Conservation (phyloP, 2,113 vertebrate genomes). For the Brachyhypopomus gauderio region DNA sequence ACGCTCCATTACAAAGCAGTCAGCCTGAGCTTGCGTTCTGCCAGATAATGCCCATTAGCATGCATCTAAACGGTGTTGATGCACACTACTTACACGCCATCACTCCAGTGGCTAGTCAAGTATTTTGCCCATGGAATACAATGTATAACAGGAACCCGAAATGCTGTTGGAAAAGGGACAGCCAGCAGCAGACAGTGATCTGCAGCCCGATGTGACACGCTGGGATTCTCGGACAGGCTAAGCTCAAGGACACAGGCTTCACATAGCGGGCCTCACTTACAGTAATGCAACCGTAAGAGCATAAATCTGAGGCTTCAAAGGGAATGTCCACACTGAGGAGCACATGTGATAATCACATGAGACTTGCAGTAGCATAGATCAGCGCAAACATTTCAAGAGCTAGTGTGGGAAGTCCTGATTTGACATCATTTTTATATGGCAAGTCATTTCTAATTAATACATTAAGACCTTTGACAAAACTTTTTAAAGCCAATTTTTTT, state of each 20-base stretch:
- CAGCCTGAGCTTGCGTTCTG: constrained; percentile 24
- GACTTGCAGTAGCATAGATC: not conserved
- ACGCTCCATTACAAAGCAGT: constrained; percentile 40
- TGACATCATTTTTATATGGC: too few relatives aligned
- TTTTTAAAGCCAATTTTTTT: too few relatives aligned
- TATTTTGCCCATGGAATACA: constrained; percentile 1
- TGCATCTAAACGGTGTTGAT: constrained; percentile 20
- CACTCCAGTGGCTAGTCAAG: not conserved
- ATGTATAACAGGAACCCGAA: not conserved
- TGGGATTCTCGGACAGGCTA: not conserved
- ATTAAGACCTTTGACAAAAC: too few relatives aligned
- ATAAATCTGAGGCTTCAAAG: not conserved
- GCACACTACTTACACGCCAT: constrained; percentile 11
- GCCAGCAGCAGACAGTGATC: not conserved
- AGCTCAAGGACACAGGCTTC: not conserved
- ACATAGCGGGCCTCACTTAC: not conserved
- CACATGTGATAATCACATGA: not conserved
- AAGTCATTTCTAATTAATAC: too few relatives aligned
- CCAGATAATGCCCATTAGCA: constrained; percentile 31
- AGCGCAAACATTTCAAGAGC: not conserved
- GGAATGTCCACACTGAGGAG: not conserved
- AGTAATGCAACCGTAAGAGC: not conserved
- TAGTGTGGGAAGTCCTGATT: not conserved
- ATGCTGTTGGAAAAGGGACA: not conserved
- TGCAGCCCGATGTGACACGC: not conserved